Evolutionary conservation across 2,113 vertebrate genomes (phyloP).

Genomic region (Corvus cornix): DNA sequence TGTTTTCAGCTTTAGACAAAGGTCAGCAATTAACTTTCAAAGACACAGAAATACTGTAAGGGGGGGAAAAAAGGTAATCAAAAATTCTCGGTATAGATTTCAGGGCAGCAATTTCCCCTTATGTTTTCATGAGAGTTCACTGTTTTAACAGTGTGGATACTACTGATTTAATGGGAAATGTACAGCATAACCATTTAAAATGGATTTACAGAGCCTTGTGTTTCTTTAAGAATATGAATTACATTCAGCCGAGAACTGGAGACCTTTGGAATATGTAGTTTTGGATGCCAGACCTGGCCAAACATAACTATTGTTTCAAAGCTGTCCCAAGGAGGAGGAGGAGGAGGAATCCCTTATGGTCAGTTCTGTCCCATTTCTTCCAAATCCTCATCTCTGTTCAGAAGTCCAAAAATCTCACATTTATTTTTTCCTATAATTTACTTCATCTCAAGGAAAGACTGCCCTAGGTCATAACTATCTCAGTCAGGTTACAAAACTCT

Average conservation of each 20-base stretch:
- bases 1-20: neutral
- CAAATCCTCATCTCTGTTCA: neutral
- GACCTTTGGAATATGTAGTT: neutral
- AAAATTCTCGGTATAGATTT: neutral
- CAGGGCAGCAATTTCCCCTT: neutral
- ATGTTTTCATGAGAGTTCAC: neutral
- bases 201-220: neutral
- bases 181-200: neutral
- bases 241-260: neutral
- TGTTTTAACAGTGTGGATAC: neutral
- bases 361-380: neutral
- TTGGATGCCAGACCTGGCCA: neutral
- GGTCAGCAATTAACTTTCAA: neutral
- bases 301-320: neutral
- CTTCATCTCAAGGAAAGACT: neutral
- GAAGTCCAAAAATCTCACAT: neutral
- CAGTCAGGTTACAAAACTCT: neutral
- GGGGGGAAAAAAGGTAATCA: neutral
- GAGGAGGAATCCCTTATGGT: neutral
- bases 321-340: neutral
- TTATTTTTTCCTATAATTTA: neutral
- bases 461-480: neutral
- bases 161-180: conserved; percentile 1
- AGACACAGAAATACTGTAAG: neutral
- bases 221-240: neutral